These are phyloP conservation scores for Coelopa frigida DNA, from an alignment of 1,140 invertebrate genomes.

Conservation along the genomic window DNA sequence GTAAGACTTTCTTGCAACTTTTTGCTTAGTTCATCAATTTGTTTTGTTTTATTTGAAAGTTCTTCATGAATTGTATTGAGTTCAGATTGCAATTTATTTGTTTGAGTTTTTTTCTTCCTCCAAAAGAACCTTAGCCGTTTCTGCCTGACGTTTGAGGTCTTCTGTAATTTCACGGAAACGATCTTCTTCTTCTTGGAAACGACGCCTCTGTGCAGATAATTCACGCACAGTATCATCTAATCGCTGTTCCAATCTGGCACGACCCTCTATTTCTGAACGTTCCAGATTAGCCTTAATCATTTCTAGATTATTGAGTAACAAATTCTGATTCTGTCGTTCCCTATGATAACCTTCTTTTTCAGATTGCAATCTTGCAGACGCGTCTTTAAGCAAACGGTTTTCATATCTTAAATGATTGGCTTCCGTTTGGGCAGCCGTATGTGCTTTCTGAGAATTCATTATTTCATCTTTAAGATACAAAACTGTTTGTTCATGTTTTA, in stretches of 20 bases:
- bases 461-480: constrained; percentile 70
- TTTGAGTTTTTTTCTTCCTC: constrained; percentile 61
- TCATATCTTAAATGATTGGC: constrained; percentile 68
- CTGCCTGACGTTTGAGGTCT: constrained; percentile 59
- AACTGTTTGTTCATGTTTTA: constrained; percentile 80
- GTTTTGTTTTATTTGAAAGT: constrained; percentile 52
- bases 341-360: constrained; percentile 70
- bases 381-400: constrained; percentile 64
- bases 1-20: constrained; percentile 56
- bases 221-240: constrained; percentile 76
- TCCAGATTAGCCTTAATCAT: constrained; percentile 77
- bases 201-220: constrained; percentile 64
- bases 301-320: constrained; percentile 72
- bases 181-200: constrained; percentile 72
- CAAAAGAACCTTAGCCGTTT: constrained; percentile 55
- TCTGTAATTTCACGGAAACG: constrained; percentile 59
- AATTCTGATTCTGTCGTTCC: constrained; percentile 67
- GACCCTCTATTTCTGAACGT: constrained; percentile 71
- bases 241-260: constrained; percentile 63
- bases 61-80: constrained; percentile 49
- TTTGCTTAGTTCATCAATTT: constrained; percentile 59
- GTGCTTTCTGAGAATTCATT: constrained; percentile 62
- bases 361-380: constrained; percentile 63
- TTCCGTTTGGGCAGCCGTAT: constrained; percentile 66
- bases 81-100: constrained; percentile 56